phyloP scores from a whole-genome alignment of 2,797 vertebrate genomes.

The Siniperca obscura region DNA sequence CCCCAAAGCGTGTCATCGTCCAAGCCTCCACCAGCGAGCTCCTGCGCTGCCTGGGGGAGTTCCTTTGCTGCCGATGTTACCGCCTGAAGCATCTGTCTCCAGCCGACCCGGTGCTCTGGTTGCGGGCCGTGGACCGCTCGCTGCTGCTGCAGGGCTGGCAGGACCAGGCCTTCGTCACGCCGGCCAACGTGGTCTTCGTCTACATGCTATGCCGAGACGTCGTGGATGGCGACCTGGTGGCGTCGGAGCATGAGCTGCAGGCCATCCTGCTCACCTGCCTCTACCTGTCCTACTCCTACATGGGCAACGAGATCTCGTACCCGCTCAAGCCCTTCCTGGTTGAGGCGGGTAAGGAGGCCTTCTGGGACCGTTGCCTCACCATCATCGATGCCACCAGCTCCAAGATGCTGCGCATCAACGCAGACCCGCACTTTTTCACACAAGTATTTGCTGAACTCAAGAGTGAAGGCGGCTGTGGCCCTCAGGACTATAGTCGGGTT shows the following conservation, averaged over 20 bases:
- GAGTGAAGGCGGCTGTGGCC: constrained; percentile 83
- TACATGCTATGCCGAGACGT: constrained; percentile 90
- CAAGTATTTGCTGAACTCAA: constrained; percentile 90
- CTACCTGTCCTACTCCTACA: constrained; percentile 97
- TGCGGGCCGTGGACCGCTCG: constrained; percentile 88
- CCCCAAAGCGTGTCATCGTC: constrained; percentile 86
- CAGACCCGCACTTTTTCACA: constrained; percentile 90
- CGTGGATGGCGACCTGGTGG: constrained; percentile 85
- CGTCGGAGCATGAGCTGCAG: constrained; percentile 87
- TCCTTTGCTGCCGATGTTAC: constrained; percentile 88
- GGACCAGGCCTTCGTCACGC: constrained; percentile 91
- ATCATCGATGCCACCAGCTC: constrained; percentile 86
- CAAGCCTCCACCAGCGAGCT: constrained; percentile 90
- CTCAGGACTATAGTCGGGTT: constrained; percentile 84
- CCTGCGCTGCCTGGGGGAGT: constrained; percentile 87
- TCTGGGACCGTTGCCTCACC: constrained; percentile 89
- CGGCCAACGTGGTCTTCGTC: constrained; percentile 90
- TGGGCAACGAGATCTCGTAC: constrained; percentile 98
- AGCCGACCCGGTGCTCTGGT: constrained; percentile 86
- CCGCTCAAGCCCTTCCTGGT: constrained; percentile 90
- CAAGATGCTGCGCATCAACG: constrained; percentile 90
- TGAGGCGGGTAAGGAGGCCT: constrained; percentile 87
- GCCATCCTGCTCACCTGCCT: constrained; percentile 89
- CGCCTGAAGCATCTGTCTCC: constrained; percentile 86
- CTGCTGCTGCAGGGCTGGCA: constrained; percentile 90